Percentiles rank a stretch among this genome's conserved stretches.
These are phyloP conservation scores for Cataglyphis livida DNA, from an alignment of 2,888 invertebrate genomes.

Conservation along the genomic window DNA sequence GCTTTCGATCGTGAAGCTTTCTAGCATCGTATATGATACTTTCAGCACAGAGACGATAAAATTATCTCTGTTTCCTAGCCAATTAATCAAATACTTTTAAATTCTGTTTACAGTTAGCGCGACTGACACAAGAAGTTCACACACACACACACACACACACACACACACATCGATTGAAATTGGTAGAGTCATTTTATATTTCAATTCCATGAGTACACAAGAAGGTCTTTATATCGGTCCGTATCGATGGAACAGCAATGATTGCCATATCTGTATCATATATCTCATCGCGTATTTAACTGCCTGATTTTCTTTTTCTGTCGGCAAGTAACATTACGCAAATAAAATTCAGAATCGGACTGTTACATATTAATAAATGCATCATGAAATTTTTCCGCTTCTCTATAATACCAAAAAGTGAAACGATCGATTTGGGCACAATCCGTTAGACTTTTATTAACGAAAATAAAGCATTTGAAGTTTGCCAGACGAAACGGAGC, in stretches of 20 bases:
- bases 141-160: too few relatives aligned
- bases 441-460: constrained; percentile 51
- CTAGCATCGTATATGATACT: constrained; percentile 1
- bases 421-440: neutral
- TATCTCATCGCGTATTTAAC: neutral
- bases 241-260: neutral
- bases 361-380: neutral
- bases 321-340: neutral
- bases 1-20: constrained; percentile 28
- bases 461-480: constrained; percentile 74
- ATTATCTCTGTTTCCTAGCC: constrained; percentile 54
- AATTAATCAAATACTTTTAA: constrained; percentile 62
- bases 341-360: neutral
- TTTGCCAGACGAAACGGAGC: constrained; percentile 68
- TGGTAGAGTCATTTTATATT: constrained; percentile 12
- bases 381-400: neutral
- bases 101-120: constrained; percentile 59
- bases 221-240: constrained; percentile 9
- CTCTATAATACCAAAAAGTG: constrained; percentile 1
- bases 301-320: too few relatives aligned
- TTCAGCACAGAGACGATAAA: constrained; percentile 57
- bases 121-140: constrained; percentile 10
- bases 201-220: constrained; percentile 20
- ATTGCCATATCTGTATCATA: neutral
- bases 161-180: constrained; percentile 10